Base-by-base conservation (phyloP, 2,113 vertebrate species). In the Eptatretus burgeri region DNA sequence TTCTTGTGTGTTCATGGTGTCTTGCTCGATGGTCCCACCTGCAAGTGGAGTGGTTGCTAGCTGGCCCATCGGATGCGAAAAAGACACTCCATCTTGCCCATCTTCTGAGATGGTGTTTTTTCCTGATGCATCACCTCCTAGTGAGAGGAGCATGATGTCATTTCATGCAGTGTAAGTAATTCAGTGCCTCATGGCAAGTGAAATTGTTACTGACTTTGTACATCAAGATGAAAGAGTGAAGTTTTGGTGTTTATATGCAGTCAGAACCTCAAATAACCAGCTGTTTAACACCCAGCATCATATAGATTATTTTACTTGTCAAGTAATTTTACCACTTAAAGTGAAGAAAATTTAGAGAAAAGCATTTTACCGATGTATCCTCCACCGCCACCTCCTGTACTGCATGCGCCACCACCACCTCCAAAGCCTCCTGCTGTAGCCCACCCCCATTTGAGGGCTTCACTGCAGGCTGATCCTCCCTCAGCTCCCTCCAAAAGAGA, bases 371-470 rank as follows among this genome's bases (percentile, higher is more conserved):
- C 89, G 81, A 87, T 87, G 75, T 86, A 96, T 77, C 88, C 89
- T 76, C 89, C 91, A 63, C 87, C 89, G 71, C 86, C 91, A 64
- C 91, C 91, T 67, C 91, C 91, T 62, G 87, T 81, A 68, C 81
- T 80, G 70, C 91, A 93, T 71, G 84, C 85, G 66, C 89, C 91
- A 27, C 91, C 89, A 66, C 91, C 89, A 64, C 89, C 91, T 69
- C 91, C 91, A 65, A 91, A 94, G 71, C 89, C 89, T 63, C 91
- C 91, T 64, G 73, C 79, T 71, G 83, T 88, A 77, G 82, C 82
- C 87, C 87, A 93, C 76, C 81, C 79, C 74, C 82, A 82, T 72
- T 79, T 84, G 74, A 74, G 75, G 75, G 80, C 79, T 73, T 81
- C 78, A 74, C 78, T 78, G 78, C 89, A 98, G 71, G 86, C 80